These are phyloP conservation scores for Xylophagus ater DNA, from an alignment of 2,888 invertebrate genomes.

Conservation along the genomic window DNA sequence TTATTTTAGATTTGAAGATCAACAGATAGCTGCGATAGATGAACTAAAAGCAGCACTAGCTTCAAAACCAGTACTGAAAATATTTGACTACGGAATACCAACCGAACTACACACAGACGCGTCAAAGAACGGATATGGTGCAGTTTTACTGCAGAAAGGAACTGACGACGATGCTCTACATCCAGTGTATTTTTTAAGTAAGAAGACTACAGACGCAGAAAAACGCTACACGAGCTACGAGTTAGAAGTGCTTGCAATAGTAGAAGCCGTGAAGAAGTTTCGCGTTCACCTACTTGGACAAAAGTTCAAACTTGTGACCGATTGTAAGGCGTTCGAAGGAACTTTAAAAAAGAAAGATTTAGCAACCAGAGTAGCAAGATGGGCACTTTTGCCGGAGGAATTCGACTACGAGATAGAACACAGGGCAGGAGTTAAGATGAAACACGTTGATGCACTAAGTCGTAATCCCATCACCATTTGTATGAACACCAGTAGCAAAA, in stretches of 20 bases:
- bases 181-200: conserved; percentile 19
- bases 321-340: conserved; percentile 16
- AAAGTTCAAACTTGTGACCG: conserved; percentile 10
- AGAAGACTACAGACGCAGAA: conserved; percentile 17
- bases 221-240: conserved; percentile 19
- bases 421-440: background rate
- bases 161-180: conserved; percentile 15
- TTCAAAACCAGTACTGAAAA: background rate
- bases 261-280: conserved; percentile 18
- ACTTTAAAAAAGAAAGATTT: too few species aligned
- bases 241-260: conserved; percentile 18
- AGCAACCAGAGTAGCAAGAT: too few species aligned
- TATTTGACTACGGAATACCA: background rate
- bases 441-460: conserved; percentile 10
- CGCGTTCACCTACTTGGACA: conserved; percentile 16
- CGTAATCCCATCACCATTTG: conserved; percentile 9
- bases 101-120: background rate
- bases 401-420: background rate
- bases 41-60: too few species aligned
- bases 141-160: background rate
- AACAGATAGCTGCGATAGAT: too few species aligned
- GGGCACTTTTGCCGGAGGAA: background rate
- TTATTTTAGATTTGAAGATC: too few species aligned
- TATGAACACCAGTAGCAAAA: background rate
- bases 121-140: background rate